Base-by-base conservation (phyloP, 2,113 vertebrate species). In the Menura novaehollandiae region DNA sequence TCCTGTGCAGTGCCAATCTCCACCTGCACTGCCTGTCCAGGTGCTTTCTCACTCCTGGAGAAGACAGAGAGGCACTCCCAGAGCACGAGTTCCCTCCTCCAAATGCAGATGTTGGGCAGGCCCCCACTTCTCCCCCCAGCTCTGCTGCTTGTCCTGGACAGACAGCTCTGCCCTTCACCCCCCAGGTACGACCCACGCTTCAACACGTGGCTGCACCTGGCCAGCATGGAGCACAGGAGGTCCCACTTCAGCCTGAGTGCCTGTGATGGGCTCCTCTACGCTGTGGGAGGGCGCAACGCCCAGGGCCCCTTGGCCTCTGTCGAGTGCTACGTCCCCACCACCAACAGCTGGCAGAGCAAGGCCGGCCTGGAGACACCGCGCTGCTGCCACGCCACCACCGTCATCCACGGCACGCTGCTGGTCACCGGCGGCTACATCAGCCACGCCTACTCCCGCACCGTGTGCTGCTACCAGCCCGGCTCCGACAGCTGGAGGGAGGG, bases 191-290 rank as follows among this genome's bases (percentile, higher is more conserved):
- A 99, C 82, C 98, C 98, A 2, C 98, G 98, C 73, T 99, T 99
- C 95, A 98, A 98, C 97, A 98, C 98, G 63, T 99, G 98, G 98
- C 97, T 99, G 60, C 98, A 99, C 94, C 90, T 99, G 95, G 97
- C 98, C 95, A 98, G 98, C 97, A 98, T 98, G 98, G 97, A 97
- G 26, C 98, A 99, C 85, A 97, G 97, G 33, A 98, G 98, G 72
- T 98, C 98, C 6, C 98, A 98, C 96, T 99, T 99, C 97, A 98
- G 98, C 53, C 98, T 99, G 83, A 98, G 96, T 2, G 93, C 98
- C 83, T 98, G 98, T 44, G 86, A 97, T 3, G 98, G 98, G 23
- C 98, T 98, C 28, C 97, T 99, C 92, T 98, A 98, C 1, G 98
- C 98, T 28, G 96, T 98, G 1, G 98, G 98, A 9, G 98, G 98